Percentiles rank a stretch among this genome's conserved stretches.
Evolutionary conservation across 2,888 invertebrate genomes (phyloP).

Genomic region (Unio pictorum): DNA sequence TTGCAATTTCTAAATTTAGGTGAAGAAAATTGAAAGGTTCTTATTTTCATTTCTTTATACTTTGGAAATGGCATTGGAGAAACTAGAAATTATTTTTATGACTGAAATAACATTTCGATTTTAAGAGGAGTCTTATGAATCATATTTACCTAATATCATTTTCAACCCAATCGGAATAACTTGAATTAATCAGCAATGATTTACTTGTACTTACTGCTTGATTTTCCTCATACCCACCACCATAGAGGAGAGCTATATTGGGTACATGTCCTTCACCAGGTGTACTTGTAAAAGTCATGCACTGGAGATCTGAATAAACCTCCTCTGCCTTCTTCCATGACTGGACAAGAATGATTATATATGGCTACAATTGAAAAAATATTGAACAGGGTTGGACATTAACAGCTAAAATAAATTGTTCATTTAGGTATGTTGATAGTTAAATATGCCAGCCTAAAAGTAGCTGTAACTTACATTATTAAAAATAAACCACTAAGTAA

Average conservation of each 20-base stretch:
- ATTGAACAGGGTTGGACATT: constrained; percentile 3
- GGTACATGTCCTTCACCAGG: constrained; percentile 17
- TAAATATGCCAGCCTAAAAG: no score
- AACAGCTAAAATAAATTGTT: not conserved
- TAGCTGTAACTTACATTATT: no score
- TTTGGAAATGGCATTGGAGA: no score
- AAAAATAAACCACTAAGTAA: no score
- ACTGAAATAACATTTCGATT: no score
- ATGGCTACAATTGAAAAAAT: constrained; percentile 74
- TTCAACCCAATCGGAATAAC: not conserved
- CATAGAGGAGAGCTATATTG: constrained; percentile 56
- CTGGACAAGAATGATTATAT: constrained; percentile 79
- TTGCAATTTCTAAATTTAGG: no score
- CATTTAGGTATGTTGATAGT: not conserved
- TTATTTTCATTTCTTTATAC: no score
- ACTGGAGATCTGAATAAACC: constrained; percentile 47
- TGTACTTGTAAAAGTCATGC: constrained; percentile 15
- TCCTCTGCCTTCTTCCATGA: constrained; percentile 74
- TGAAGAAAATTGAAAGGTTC: no score
- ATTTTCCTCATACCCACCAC: constrained; percentile 60
- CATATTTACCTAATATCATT: no score
- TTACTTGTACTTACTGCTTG: constrained; percentile 56
- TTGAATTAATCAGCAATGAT: not conserved
- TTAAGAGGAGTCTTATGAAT: no score
- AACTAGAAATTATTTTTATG: no score